Evolutionary conservation across 2,888 invertebrate species (phyloP).

Genomic region (Watsonalla binaria): DNA sequence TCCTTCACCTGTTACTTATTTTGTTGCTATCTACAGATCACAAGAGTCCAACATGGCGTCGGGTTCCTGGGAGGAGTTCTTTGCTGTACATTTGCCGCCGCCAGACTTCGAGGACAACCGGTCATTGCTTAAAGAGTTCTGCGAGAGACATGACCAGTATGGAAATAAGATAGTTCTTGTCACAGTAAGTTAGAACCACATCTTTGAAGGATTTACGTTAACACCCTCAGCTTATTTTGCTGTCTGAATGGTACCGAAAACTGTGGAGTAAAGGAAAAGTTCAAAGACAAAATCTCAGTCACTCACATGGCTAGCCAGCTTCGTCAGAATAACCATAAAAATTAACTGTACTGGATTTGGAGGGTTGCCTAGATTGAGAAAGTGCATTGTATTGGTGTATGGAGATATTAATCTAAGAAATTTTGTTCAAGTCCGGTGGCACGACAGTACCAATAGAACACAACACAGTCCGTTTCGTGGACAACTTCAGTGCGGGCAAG

Average conservation of each 20-base stretch:
- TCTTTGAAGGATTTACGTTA: not conserved
- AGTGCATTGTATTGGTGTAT: too few species aligned
- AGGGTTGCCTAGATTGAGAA: too few species aligned
- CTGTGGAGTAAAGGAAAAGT: too few species aligned
- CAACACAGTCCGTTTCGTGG: slow-evolving; percentile 98
- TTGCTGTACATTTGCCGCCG: slow-evolving; percentile 87
- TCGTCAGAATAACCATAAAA: too few species aligned
- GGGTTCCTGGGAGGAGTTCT: slow-evolving; percentile 91
- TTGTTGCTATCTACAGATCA: not conserved
- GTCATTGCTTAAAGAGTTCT: slow-evolving; percentile 85
- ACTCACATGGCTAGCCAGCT: too few species aligned
- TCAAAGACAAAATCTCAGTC: too few species aligned
- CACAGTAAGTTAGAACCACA: slow-evolving; percentile 79
- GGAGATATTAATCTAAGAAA: not conserved
- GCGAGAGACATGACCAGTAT: slow-evolving; percentile 82
- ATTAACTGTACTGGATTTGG: too few species aligned
- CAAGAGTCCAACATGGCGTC: slow-evolving; percentile 30
- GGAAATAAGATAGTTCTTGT: slow-evolving; percentile 86
- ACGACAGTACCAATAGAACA: slow-evolving; percentile 98
- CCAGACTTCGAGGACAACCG: slow-evolving; percentile 87
- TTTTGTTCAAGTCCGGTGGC: slow-evolving; percentile 90
- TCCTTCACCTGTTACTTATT: not conserved
- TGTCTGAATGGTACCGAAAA: too few species aligned
- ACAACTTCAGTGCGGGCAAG: slow-evolving; percentile 98
- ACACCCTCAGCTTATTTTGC: not conserved